Base-by-base conservation (phyloP, 2,888 invertebrate species). In the Eupithecia pulchellata region DNA sequence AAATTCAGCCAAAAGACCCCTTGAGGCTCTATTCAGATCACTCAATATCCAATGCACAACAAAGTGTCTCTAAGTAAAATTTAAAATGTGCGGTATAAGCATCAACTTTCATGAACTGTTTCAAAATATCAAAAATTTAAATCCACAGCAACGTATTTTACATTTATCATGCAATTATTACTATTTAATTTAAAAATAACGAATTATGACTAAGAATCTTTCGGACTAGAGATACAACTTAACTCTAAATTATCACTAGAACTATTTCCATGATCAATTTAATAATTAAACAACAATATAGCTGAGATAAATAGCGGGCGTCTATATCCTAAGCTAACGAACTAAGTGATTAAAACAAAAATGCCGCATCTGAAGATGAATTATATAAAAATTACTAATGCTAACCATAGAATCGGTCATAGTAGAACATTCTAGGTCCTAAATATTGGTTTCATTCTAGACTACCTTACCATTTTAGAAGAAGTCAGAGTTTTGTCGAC, bases 201-300 rank as follows among this genome's bases (percentile, higher is more conserved):
- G 84, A 89, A 87, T 83, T 90, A 92, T 89, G 87, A 91, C 90
- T 91, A 91, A 81, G 84, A 89, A 85, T 85, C 83, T 81, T 89
- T 88, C 88, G 90, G 93, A 93, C 93, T 93, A 93, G 93, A 93
- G 82, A 86, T 88, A 90, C 85, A 91, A 88, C 87, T 88, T 90
- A 89, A 82, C 81, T 60, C 83, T 83, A 85, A 80, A 78, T 83
- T 79, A 80, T 77, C 77, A 77, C 81, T 83, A 84, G 72, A 78
- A 75, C 69, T 71, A 75, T 80, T 81, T 82, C 83, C 76, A 71
- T 79, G 76, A 82, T 82, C 82, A 83, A 76, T 85, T 79, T 77
- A 84, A 82, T 84, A 75, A 52, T 42, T 57, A 69, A 82, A 78
- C 77, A 75, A 76, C 63, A 79, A 80, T 79, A 69, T 82, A 85